Conservation (phyloP, 1,140 invertebrate species). For the Samia ricini region DNA sequence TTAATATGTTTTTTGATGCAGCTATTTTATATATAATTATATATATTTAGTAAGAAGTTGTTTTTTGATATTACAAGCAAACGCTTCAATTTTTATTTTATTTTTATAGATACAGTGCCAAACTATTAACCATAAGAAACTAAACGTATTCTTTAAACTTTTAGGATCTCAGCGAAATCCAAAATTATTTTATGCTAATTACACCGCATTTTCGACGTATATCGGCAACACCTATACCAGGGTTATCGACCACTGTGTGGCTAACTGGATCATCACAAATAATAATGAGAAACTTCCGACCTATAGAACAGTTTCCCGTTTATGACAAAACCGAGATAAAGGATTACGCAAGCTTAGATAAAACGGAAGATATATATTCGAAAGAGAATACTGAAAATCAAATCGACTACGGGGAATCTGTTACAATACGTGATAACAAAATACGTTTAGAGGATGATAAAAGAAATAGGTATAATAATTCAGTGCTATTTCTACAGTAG, state of each 20-base stretch:
- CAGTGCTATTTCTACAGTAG: background rate
- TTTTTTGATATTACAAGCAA: too few relatives aligned
- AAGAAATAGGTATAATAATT: background rate
- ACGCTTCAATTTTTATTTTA: too few relatives aligned
- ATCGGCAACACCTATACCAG: conserved; percentile 27
- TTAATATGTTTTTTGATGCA: too few relatives aligned
- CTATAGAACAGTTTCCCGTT: conserved; percentile 17
- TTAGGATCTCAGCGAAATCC: background rate
- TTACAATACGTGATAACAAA: background rate
- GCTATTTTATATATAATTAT: too few relatives aligned
- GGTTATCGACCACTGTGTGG: conserved; percentile 32
- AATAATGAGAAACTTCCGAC: conserved; percentile 44
- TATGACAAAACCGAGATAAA: background rate
- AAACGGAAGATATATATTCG: background rate
- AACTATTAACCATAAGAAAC: too few relatives aligned
- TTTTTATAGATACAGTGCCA: too few relatives aligned
- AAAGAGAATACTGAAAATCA: background rate
- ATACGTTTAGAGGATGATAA: background rate
- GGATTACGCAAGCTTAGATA: conserved; percentile 2
- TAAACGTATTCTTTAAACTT: background rate
- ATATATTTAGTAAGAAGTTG: too few relatives aligned
- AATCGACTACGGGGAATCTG: background rate
- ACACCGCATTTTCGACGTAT: background rate
- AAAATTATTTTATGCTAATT: background rate
- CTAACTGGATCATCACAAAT: conserved; percentile 39